phyloP scores from a whole-genome alignment of 2,113 vertebrate genomes.

The Malurus cyaneus region DNA sequence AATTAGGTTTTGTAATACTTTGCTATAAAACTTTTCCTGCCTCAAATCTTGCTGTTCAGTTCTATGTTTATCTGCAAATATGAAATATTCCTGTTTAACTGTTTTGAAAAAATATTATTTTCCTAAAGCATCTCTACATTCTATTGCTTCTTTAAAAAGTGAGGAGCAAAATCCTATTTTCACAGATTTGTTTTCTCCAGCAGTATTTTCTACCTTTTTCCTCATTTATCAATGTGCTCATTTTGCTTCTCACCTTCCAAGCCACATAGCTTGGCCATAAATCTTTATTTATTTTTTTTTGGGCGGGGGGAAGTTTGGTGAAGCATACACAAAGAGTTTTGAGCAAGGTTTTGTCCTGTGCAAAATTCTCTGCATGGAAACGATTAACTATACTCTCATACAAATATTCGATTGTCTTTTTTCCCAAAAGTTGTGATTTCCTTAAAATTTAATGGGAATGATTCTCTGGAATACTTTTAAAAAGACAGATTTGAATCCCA shows the following conservation, averaged over 20 bases:
- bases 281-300: background rate
- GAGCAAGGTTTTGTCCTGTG: background rate
- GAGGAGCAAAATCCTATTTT: background rate
- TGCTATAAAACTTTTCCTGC: background rate
- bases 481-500: background rate
- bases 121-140: background rate
- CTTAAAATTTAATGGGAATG: background rate
- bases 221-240: background rate
- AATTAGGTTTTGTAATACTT: background rate
- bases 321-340: background rate
- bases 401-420: background rate
- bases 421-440: fast-evolving
- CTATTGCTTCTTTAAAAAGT: background rate
- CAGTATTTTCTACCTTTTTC: background rate
- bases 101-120: background rate
- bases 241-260: background rate
- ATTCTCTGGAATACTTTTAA: background rate
- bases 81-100: background rate
- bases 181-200: background rate
- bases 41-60: background rate
- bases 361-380: background rate
- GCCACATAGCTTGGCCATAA: background rate
- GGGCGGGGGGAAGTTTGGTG: background rate
- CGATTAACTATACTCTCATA: background rate
- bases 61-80: background rate